Evolutionary conservation across 2,888 invertebrate genomes (phyloP), one percentile per base, ranked within the genome.

Genomic region (Arrhopalites spinosus): DNA sequence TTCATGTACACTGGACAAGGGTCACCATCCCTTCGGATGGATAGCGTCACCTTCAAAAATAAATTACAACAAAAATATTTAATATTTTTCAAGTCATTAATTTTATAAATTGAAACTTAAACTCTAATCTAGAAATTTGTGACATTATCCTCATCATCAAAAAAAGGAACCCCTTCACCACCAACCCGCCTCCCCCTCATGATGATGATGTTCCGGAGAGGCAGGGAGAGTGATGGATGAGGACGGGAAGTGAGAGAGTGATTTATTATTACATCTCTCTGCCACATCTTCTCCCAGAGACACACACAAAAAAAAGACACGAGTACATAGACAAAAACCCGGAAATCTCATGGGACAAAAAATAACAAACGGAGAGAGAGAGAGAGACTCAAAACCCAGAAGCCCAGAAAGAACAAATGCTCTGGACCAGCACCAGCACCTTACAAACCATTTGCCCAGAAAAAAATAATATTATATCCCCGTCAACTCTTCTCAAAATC

Each of bases 1-100:
- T 89, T 89, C 84, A 88, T 88, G 83, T 86, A 88, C 27, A 88
- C 88, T 50, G 87, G 87, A 76, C 86, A 85, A 50, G 86, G 87
- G 53, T 85, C 86, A 23, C 87, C 87, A 82, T 87, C 87, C 82
- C 86, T 87, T 79, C 86, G 85, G 75, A 88, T 85, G 76, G 87
- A 87, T 80, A 89, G 83, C 77, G 87, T 87, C 78, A 88, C 86
- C 82, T 88, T 59, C 13, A 45, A 45, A 64, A 64, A 29, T 5
- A 61, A 15, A 15, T 15, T n/a, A 11, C 23, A 13, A 61, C 20
- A 2, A 61, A 61, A 11, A 3, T 8, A 61, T 61, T 23, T 36
- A 36, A 3, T 11, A 36, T 36, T 36, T 36, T n/a, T n/a, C n/a
- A n/a, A n/a, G n/a, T n/a, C n/a, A n/a, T n/a, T n/a, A n/a, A n/a